Evolutionary conservation across 2,113 vertebrate species (phyloP).

Genomic region (Clupea harengus): DNA sequence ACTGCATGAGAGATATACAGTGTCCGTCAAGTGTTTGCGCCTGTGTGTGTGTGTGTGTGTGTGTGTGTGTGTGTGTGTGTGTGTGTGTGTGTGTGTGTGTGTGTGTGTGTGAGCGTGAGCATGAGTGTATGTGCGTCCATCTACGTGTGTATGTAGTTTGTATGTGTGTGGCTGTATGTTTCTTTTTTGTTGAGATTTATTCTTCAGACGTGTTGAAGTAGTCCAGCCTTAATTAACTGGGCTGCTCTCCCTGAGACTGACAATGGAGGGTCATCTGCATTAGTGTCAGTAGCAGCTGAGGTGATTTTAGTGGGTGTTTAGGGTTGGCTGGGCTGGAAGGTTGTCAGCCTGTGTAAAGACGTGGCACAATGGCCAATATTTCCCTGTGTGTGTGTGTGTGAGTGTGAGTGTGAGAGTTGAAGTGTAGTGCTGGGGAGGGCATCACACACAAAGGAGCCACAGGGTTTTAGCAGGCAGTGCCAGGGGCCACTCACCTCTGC

Average conservation of each 20-base stretch:
- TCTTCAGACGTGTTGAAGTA: background rate
- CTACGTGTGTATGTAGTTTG: background rate
- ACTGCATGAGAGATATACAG: background rate
- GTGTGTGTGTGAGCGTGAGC: background rate
- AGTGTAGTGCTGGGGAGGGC: conserved; percentile 65
- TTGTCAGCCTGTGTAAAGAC: too few relatives aligned
- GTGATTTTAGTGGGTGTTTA: too few relatives aligned
- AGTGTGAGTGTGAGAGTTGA: conserved; percentile 47
- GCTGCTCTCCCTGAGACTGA: too few relatives aligned
- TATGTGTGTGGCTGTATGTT: background rate
- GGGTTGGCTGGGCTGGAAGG: too few relatives aligned
- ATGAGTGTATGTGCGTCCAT: background rate
- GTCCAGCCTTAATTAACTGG: background rate
- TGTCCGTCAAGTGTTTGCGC: background rate
- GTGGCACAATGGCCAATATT: too few relatives aligned
- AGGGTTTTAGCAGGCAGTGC: conserved; percentile 58
- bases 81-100: background rate
- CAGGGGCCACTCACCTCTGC: conserved; percentile 61
- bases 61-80: background rate
- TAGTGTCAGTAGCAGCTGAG: too few relatives aligned
- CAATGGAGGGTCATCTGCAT: too few relatives aligned
- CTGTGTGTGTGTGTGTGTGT: background rate
- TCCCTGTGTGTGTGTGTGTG: too few relatives aligned
- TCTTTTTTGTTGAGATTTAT: too few relatives aligned
- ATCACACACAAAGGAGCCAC: conserved; percentile 67